Percentiles rank a stretch among this genome's conserved stretches.
Evolutionary conservation across 1,140 invertebrate genomes (phyloP).

Genomic region (roundworm (Caenorhabditis elegans)): WBcel235 BX284606.5:16671001-16671500

Average conservation of each 20-base stretch:
- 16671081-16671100: too few species aligned
- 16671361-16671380: constrained; percentile 6
- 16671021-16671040: too few species aligned
- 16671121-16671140: too few species aligned
- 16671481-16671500: neutral
- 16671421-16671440: constrained; percentile 16
- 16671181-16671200: too few species aligned
- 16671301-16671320: constrained; percentile 20
- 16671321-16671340: constrained; percentile 21
- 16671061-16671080: too few species aligned
- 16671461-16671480: constrained; percentile 11
- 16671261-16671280: constrained; percentile 19
- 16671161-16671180: too few species aligned
- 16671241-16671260: constrained; percentile 24
- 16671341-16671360: neutral
- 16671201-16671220: too few species aligned
- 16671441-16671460: constrained; percentile 8
- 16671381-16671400: constrained; percentile 15
- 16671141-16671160: too few species aligned
- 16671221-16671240: constrained; percentile 1
- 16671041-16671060: too few species aligned
- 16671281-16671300: neutral
- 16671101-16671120: too few species aligned
- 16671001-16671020: too few species aligned
- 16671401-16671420: constrained; percentile 4